Conservation (phyloP, 2,113 vertebrate species). For the Oceanites oceanicus region DNA sequence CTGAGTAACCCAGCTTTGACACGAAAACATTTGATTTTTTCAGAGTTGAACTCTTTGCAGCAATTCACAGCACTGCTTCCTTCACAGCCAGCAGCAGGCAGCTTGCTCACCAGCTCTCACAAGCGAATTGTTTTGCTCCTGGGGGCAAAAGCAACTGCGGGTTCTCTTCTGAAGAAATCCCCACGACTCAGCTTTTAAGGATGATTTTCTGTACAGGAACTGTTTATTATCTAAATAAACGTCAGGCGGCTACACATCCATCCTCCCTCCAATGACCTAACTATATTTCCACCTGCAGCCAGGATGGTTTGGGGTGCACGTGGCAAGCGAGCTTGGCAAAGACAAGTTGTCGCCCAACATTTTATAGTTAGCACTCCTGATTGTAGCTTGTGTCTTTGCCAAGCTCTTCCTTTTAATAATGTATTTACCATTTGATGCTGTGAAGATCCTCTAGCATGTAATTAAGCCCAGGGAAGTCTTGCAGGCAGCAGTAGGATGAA, state of each 20-base stretch:
- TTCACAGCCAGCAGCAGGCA: background rate
- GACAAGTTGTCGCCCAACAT: rapidly evolving
- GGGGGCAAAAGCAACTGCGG: background rate
- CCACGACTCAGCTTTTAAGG: background rate
- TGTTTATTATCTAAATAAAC: background rate
- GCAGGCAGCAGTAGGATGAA: slow-evolving; percentile 31
- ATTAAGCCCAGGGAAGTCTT: slow-evolving; percentile 17
- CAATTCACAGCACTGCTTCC: background rate
- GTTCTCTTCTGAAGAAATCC: background rate
- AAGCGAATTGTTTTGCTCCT: background rate
- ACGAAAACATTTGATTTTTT: background rate
- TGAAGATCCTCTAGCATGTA: background rate
- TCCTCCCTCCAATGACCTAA: background rate
- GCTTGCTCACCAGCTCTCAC: background rate
- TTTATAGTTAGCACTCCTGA: background rate
- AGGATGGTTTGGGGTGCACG: background rate
- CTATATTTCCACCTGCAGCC: background rate
- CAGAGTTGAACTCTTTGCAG: background rate
- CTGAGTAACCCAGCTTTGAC: background rate
- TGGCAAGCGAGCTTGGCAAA: background rate
- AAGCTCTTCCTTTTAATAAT: slow-evolving; percentile 6
- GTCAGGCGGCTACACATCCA: background rate
- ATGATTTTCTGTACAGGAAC: background rate
- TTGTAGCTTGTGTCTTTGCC: background rate
- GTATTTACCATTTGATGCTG: background rate